Percentiles rank a stretch among this genome's conserved stretches.
These are phyloP conservation scores for Chymomyza caudatula DNA, from an alignment of 2,888 invertebrate species.

Conservation along the genomic window DNA sequence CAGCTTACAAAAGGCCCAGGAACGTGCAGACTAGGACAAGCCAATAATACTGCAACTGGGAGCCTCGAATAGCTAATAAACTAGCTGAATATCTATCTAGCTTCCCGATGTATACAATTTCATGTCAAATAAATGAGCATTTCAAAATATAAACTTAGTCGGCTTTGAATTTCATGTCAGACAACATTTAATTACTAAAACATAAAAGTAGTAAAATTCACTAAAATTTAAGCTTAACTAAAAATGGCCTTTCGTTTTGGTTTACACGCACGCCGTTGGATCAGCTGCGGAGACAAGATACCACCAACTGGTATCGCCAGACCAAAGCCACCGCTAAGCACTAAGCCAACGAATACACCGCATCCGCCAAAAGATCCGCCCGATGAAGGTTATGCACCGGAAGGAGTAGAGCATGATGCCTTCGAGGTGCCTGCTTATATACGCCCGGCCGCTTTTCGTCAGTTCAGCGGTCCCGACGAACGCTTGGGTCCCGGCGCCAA, in stretches of 20 bases:
- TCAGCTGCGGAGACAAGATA: neutral
- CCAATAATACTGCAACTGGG: neutral
- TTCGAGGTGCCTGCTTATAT: constrained; percentile 52
- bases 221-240: neutral
- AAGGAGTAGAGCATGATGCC: constrained; percentile 44
- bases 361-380: constrained; percentile 73
- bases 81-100: no score
- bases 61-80: neutral
- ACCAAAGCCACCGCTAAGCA: constrained; percentile 1
- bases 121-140: neutral
- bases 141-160: neutral
- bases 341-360: constrained; percentile 49
- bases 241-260: neutral
- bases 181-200: neutral
- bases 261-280: neutral
- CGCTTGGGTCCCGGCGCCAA: constrained; percentile 68
- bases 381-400: constrained; percentile 59
- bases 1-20: neutral
- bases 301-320: neutral
- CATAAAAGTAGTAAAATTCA: no score
- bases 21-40: neutral
- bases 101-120: no score
- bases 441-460: constrained; percentile 58
- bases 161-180: neutral
- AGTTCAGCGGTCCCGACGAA: constrained; percentile 50